Conservation (phyloP, 2,888 invertebrate species). For the Beris chalybata region DNA sequence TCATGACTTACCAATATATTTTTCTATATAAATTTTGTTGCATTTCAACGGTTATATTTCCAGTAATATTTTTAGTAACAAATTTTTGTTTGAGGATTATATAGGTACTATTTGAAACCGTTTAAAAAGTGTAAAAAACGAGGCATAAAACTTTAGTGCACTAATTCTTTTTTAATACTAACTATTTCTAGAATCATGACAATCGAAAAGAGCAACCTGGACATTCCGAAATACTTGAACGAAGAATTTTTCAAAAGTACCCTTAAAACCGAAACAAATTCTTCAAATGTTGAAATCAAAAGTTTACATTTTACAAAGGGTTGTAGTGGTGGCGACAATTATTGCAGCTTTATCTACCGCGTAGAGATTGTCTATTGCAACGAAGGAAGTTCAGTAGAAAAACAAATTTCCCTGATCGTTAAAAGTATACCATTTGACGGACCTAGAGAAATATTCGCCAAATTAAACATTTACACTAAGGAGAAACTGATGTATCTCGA, state of each 20-base stretch:
- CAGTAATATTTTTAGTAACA: no score
- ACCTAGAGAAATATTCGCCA: slow-evolving; percentile 43
- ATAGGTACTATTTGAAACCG: no score
- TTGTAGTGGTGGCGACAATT: slow-evolving; percentile 31
- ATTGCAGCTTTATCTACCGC: slow-evolving; percentile 33
- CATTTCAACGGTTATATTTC: no score
- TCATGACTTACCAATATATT: no score
- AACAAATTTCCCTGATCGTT: slow-evolving; percentile 36
- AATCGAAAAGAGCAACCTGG: slow-evolving; percentile 1
- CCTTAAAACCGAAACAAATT: slow-evolving; percentile 48
- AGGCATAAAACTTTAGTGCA: no score
- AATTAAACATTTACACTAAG: slow-evolving; percentile 46
- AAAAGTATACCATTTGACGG: slow-evolving; percentile 39
- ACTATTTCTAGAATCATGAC: slow-evolving; percentile 4
- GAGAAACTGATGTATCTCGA: slow-evolving; percentile 42
- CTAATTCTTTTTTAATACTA: no score
- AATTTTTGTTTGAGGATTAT: no score
- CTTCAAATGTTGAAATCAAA: slow-evolving; percentile 42
- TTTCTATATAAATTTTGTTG: no score
- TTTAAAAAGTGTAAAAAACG: no score
- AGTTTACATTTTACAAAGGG: slow-evolving; percentile 44
- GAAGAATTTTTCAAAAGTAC: slow-evolving; percentile 47
- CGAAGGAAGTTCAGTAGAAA: slow-evolving; percentile 5
- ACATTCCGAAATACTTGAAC: slow-evolving; percentile 47
- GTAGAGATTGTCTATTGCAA: slow-evolving; percentile 15